Percentiles rank a stretch among this genome's conserved stretches.
Evolutionary conservation across 1,140 invertebrate species (phyloP).

Genomic region (Steinernema khuongi): DNA sequence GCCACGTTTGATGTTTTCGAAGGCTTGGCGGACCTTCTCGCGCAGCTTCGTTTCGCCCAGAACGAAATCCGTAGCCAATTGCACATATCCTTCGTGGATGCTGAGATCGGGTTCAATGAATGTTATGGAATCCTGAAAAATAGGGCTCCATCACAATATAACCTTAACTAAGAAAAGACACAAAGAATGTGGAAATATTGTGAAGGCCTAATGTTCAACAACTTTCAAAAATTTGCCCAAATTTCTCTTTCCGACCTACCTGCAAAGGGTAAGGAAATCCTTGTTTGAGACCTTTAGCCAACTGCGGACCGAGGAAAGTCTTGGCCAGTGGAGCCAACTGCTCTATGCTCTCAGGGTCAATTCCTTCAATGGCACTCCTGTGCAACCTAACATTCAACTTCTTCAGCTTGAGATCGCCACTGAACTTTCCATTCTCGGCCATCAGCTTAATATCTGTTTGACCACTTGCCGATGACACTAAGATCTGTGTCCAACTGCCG

Average conservation of each 20-base stretch:
- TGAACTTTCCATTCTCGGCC: slow-evolving; percentile 48
- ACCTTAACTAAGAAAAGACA: no score
- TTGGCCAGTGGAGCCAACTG: slow-evolving; percentile 56
- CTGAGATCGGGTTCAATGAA: slow-evolving; percentile 49
- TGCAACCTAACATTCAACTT: slow-evolving; percentile 51
- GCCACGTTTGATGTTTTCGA: slow-evolving; percentile 46
- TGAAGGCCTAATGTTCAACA: no score
- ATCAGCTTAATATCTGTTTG: slow-evolving; percentile 50
- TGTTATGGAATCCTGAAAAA: slow-evolving; percentile 51
- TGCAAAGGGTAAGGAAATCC: slow-evolving; percentile 54
- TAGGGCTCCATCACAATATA: no score
- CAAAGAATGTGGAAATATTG: no score
- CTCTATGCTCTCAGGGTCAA: slow-evolving; percentile 50
- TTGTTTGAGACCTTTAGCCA: slow-evolving; percentile 51
- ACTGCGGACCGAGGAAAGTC: slow-evolving; percentile 55
- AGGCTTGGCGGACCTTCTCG: slow-evolving; percentile 45
- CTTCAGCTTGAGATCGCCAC: slow-evolving; percentile 54
- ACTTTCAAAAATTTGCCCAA: no score
- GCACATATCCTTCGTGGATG: slow-evolving; percentile 53
- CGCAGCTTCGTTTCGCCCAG: slow-evolving; percentile 45
- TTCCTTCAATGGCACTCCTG: slow-evolving; percentile 50
- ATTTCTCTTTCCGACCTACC: slow-evolving; percentile 24
- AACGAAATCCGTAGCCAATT: slow-evolving; percentile 52
- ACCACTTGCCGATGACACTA: slow-evolving; percentile 57
- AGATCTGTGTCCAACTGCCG: slow-evolving; percentile 40